phyloP scores from a whole-genome alignment of 53 echinoderm and acorn worm genomes.

The Patiria pectinifera region DNA sequence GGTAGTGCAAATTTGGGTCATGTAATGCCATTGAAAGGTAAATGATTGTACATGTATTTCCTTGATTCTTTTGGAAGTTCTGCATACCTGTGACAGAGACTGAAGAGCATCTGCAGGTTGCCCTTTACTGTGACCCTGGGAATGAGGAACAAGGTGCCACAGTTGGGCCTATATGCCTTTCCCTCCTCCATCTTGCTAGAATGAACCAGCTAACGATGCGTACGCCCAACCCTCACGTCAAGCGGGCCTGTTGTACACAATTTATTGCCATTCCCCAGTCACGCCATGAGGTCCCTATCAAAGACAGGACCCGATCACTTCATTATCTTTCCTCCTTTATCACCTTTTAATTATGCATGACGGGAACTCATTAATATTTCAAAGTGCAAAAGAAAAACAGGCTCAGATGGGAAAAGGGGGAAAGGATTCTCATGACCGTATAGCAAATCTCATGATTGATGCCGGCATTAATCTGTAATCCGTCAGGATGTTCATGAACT shows the following conservation, averaged over 20 bases:
- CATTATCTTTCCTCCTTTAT: not conserved
- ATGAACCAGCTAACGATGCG: not conserved
- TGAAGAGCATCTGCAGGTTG: too few relatives aligned
- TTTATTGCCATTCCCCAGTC: not conserved
- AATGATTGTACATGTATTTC: too few relatives aligned
- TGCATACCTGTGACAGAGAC: too few relatives aligned
- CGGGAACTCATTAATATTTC: not conserved
- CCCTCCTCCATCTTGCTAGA: not conserved
- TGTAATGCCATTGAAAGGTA: too few relatives aligned
- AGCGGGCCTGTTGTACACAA: not conserved
- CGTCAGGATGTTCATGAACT: not conserved
- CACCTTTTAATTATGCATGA: slow-evolving; percentile 4
- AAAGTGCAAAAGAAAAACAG: not conserved
- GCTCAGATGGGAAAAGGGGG: not conserved
- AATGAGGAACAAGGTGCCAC: too few relatives aligned
- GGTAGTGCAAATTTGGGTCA: too few relatives aligned
- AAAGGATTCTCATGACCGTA: too few relatives aligned
- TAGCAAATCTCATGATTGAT: not conserved
- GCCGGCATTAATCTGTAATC: not conserved
- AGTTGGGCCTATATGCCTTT: too few relatives aligned
- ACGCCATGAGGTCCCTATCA: not conserved
- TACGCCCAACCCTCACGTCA: not conserved
- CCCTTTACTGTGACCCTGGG: too few relatives aligned
- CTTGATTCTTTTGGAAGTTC: too few relatives aligned
- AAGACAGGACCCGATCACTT: not conserved